Conservation (phyloP, 1,140 invertebrate genomes). For the Teleogryllus occipitalis region DNA sequence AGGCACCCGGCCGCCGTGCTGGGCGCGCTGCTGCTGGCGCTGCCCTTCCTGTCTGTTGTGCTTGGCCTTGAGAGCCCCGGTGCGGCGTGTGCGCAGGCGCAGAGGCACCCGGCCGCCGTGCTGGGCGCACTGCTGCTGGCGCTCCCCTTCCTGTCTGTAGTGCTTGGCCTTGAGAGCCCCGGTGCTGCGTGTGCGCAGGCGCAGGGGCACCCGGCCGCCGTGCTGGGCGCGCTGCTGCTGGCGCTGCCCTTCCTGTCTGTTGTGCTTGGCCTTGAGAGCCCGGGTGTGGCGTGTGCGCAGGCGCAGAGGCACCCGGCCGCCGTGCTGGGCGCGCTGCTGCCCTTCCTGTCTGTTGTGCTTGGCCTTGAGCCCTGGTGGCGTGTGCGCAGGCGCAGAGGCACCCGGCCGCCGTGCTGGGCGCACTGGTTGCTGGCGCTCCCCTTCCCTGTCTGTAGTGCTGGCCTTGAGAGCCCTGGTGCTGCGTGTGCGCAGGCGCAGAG, state of each 20-base stretch:
- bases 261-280: constrained; percentile 27
- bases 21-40: too few relatives aligned
- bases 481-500: constrained; percentile 46
- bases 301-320: too few relatives aligned
- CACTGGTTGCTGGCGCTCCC: constrained; percentile 62
- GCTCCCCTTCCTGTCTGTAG: constrained; percentile 57
- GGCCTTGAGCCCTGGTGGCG: too few relatives aligned
- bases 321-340: too few relatives aligned
- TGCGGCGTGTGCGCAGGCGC: constrained; percentile 40
- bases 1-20: too few relatives aligned
- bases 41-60: too few relatives aligned
- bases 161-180: too few relatives aligned
- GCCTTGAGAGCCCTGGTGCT: too few relatives aligned
- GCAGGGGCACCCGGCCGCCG: constrained; percentile 52
- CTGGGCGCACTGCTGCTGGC: constrained; percentile 58
- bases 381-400: constrained; percentile 53
- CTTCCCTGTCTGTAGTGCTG: constrained; percentile 39
- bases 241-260: constrained; percentile 78
- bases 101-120: constrained; percentile 52
- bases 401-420: constrained; percentile 50
- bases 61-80: too few relatives aligned
- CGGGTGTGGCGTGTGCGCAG: too few relatives aligned
- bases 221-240: constrained; percentile 55
- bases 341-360: too few relatives aligned
- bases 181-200: constrained; percentile 37